phyloP scores from a whole-genome alignment of 1,140 invertebrate genomes.

The Zaprionus davidi region DNA sequence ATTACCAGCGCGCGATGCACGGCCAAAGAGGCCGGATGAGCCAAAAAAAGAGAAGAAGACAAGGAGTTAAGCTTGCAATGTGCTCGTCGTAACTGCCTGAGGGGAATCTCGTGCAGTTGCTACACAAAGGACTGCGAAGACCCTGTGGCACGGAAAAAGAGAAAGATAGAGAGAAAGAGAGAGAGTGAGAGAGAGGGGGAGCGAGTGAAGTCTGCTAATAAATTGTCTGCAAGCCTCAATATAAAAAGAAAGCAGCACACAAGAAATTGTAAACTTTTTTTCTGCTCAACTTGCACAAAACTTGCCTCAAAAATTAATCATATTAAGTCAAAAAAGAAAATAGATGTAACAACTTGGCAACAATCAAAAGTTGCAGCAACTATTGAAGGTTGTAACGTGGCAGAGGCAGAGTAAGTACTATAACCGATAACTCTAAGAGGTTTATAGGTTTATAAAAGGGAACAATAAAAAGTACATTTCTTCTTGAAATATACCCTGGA shows the following conservation, averaged over 20 bases:
- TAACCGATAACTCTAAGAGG: neutral
- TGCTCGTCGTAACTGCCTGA: slow-evolving; percentile 9
- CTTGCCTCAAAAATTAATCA: slow-evolving; percentile 68
- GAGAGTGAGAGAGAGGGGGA: too few species aligned
- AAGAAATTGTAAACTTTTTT: slow-evolving; percentile 29
- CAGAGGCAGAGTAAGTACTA: neutral
- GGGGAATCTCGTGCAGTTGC: slow-evolving; percentile 12
- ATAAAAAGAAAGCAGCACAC: slow-evolving; percentile 9
- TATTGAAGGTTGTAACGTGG: slow-evolving; percentile 22
- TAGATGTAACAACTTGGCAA: slow-evolving; percentile 46
- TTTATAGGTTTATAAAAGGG: neutral
- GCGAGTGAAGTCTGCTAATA: slow-evolving; percentile 8
- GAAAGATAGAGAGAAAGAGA: too few species aligned
- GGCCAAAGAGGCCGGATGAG: neutral
- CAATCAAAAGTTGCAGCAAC: slow-evolving; percentile 66
- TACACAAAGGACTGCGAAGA: slow-evolving; percentile 17
- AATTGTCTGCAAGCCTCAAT: slow-evolving; percentile 39
- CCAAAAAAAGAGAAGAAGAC: neutral
- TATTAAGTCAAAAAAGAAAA: slow-evolving; percentile 41
- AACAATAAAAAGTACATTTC: neutral
- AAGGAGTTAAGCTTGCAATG: neutral
- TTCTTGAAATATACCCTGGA: too few species aligned
- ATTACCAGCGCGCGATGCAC: slow-evolving; percentile 23
- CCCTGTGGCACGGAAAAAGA: neutral
- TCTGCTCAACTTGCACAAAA: slow-evolving; percentile 29